Base-by-base conservation (phyloP, 2,797 vertebrate species). In the Morus bassanus region DNA sequence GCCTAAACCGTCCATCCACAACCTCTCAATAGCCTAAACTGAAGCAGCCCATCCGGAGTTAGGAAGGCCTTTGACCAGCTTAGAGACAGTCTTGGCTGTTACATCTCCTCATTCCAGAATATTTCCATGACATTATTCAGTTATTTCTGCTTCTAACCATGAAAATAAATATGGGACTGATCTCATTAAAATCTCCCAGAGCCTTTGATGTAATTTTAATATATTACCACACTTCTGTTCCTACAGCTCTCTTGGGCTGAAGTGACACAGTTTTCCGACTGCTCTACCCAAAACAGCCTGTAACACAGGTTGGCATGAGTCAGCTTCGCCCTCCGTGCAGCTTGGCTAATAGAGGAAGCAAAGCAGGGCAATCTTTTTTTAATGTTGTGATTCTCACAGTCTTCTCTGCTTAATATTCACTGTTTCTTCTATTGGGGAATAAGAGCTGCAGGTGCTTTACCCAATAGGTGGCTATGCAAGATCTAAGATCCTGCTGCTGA, bases 151-250 rank as follows among this genome's bases (percentile, higher is more conserved):
- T 94, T 63, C 80, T 67, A 92, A 76, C 39, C 87, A 96, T 92
- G 82, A 92, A 96, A 90, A 94, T 91, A 94, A 97, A 90, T 86
- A 88, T 25, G 37, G 74, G 69, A 39, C 80, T 86, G 94, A 93
- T 93, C 94, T 96, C 94, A 96, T 96, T 96, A 96, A 93, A 91
- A 41, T 67, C 80, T 96, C 87, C 83, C 76, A 57, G 88, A 97
- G 85, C 74, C 79, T 97, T 96, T 96, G 94, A 97, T 95, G 85
- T 85, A 93, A 95, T 96, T 96, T 97, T 97, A 96, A 93, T 89
- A 67, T 18, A 86, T 92, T 91, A 88, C 69, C 53, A 73, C 79
- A 86, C 13, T 94, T 86, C 76, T 85, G 67, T 59, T 95, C 86
- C 78, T 82, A 63, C 82, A 94, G 88, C 60, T 96, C 96, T 95